Evolutionary conservation across 2,888 invertebrate genomes (phyloP).

Genomic region (Aphodius granarius): DNA sequence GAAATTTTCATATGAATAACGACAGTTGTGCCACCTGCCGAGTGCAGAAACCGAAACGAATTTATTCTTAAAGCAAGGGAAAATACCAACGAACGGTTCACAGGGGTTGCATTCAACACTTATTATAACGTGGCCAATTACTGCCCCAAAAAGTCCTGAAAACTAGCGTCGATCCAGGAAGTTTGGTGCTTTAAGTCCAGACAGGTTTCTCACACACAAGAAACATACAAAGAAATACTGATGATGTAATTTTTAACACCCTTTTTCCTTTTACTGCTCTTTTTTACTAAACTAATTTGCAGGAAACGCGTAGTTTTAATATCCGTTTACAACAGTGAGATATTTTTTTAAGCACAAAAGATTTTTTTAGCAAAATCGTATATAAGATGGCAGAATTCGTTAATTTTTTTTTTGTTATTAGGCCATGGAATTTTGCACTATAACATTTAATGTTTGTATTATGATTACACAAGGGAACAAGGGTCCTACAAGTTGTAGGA

Average conservation of each 20-base stretch:
- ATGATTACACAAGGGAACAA: too few relatives aligned
- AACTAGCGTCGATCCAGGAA: conserved; percentile 1
- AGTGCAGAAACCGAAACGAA: conserved; percentile 13
- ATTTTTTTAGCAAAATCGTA: too few relatives aligned
- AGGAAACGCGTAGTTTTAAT: neutral
- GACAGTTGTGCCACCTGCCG: conserved; percentile 2
- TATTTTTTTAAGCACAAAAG: neutral
- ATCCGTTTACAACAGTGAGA: neutral
- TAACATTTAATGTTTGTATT: too few relatives aligned
- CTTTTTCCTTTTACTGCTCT: neutral
- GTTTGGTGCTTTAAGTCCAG: neutral
- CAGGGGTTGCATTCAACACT: conserved; percentile 1
- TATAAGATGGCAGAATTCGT: too few relatives aligned
- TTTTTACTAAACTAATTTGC: neutral
- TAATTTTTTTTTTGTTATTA: too few relatives aligned
- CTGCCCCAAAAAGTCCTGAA: conserved; percentile 5
- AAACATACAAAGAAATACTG: neutral
- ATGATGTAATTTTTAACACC: neutral
- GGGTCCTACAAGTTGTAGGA: too few relatives aligned
- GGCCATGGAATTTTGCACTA: too few relatives aligned
- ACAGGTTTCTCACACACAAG: conserved; percentile 3
- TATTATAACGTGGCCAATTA: conserved; percentile 11
- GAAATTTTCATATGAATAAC: conserved; percentile 6
- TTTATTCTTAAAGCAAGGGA: conserved; percentile 15
- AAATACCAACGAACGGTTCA: conserved; percentile 8